Evolutionary conservation across 2,113 vertebrate genomes (phyloP).

Genomic region (Forbesichthys agassizii): DNA sequence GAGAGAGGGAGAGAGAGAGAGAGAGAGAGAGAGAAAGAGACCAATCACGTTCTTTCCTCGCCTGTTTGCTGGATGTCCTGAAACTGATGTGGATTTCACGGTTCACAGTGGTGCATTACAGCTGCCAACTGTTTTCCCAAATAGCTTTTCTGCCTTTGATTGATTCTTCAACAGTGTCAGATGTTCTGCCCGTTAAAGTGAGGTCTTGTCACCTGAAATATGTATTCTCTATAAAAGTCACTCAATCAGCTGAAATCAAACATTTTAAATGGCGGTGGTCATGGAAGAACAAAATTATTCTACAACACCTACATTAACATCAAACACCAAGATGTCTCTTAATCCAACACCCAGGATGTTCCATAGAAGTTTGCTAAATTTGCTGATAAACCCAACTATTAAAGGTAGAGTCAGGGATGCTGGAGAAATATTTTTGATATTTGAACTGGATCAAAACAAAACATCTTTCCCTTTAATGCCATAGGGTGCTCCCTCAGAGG

Average conservation of each 20-base stretch:
- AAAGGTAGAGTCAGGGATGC: too few species aligned
- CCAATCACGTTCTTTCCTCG: background rate
- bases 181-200: constrained; percentile 45
- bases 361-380: too few species aligned
- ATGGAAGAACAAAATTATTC: too few species aligned
- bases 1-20: background rate
- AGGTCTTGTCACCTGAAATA: constrained; percentile 39
- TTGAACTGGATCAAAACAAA: too few species aligned
- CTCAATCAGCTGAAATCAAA: constrained; percentile 17
- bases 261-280: too few species aligned
- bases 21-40: background rate
- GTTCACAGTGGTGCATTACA: constrained; percentile 34
- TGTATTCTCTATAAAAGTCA: constrained; percentile 23
- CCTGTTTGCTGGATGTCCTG: constrained; percentile 40
- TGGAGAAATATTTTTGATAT: too few species aligned
- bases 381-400: too few species aligned
- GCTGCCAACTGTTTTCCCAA: constrained; percentile 45
- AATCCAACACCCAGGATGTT: too few species aligned
- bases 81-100: constrained; percentile 48
- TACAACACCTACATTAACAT: too few species aligned
- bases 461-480: too few species aligned
- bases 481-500: too few species aligned
- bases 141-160: constrained; percentile 40
- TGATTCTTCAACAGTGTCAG: constrained; percentile 53
- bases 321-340: too few species aligned